Base-by-base conservation (phyloP, 1,140 invertebrate species). In the Agrilus planipennis region DNA sequence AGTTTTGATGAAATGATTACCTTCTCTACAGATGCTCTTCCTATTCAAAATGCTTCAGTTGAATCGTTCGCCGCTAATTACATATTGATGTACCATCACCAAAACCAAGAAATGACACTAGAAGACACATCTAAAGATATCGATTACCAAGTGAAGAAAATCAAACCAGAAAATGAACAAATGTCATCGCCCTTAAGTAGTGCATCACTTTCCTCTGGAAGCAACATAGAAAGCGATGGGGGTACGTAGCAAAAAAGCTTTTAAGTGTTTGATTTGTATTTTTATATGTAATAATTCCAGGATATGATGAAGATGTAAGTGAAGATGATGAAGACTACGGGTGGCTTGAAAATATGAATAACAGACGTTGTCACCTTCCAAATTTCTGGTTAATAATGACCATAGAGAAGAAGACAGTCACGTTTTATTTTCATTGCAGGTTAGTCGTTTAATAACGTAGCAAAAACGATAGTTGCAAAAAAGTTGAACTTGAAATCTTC, bases 321-420 rank as follows among this genome's bases (percentile, higher is more conserved):
- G 73, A 77, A 41, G 66, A 65, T 35, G 75, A 75, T 19, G 71
- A 76, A 40, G 76, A 79, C 41, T 75, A 67, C 46, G 69, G 72
- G 28, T 79, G 75, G 73, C 49, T 76, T 6, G 57, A 61, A 37
- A 68, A 75, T 37, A 50, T 74, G 3, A 70, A 75, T 41, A 65
- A 62, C 27, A 68, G 67, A 31, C 57, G 69, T 40, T 59, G 65
- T 16, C 47, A 60, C 14, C 52, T 81, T n/a, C 80, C 81, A 0
- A 76, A 79, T 52, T 86, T 86, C 59, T 87, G 84, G 84, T 61
- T 86, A 1, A 79, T 86, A 34, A 61, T 84, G 48, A 69, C 70
- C 43, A 65, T 85, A 11, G 68, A 72, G 39, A 53, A 62, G 28
- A 69, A 73, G 46, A 58, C 68, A 29, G 78, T 84, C 2, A 71